Evolutionary conservation across 2,113 vertebrate genomes (phyloP).

Genomic region (Saimiri boliviensis): DNA sequence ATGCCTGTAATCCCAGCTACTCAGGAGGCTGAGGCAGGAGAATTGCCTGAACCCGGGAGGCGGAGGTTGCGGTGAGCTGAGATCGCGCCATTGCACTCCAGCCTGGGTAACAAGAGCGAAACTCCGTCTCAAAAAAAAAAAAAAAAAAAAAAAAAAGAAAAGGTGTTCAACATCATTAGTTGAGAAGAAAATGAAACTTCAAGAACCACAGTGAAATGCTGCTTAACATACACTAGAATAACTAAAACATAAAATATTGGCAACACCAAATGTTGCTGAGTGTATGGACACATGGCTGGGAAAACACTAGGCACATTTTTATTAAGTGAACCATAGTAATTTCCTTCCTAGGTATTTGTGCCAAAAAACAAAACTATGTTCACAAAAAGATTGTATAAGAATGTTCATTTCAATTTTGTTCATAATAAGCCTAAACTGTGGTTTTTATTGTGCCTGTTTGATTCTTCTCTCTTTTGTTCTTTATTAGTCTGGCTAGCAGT

Average conservation of each 20-base stretch:
- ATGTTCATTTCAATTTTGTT: not conserved
- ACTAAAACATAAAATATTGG: not conserved
- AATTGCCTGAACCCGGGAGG: no score
- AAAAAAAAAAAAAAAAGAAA: not conserved
- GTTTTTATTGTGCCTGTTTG: no score
- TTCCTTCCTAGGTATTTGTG: not conserved
- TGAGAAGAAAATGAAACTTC: not conserved
- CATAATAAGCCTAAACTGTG: not conserved
- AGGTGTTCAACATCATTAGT: not conserved
- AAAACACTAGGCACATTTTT: not conserved
- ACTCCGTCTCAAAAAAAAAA: no score
- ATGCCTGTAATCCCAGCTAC: no score
- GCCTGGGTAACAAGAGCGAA: no score
- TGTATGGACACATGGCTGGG: not conserved
- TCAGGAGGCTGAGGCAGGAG: no score
- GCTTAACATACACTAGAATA: not conserved
- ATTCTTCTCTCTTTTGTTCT: no score
- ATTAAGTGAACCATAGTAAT: not conserved
- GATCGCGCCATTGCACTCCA: no score
- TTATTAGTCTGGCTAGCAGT: no score
- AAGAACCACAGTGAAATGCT: not conserved
- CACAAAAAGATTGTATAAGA: not conserved
- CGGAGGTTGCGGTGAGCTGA: no score
- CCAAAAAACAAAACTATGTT: not conserved
- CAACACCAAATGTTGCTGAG: not conserved